Conservation (phyloP, 2,888 invertebrate species). For the Calameuta pallipes region DNA sequence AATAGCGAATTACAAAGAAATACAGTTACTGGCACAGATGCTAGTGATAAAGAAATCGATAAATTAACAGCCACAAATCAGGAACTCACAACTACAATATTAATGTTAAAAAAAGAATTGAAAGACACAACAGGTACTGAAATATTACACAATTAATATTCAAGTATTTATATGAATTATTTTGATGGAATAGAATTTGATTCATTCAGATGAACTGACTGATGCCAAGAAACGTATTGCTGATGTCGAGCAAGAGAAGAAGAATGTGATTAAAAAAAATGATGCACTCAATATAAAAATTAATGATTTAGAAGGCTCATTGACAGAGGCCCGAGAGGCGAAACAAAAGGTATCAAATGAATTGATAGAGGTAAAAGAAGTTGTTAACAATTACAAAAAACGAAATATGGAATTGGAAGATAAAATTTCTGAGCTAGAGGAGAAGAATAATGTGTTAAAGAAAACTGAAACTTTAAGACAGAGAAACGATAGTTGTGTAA, state of each 20-base stretch:
- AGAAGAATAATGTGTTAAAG: constrained; percentile 24
- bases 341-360: neutral
- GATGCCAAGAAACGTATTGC: neutral
- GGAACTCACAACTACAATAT: constrained; percentile 31
- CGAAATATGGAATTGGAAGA: constrained; percentile 35
- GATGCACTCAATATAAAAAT: constrained; percentile 3
- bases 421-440: constrained; percentile 28
- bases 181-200: neutral
- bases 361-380: constrained; percentile 10
- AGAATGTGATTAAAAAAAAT: constrained; percentile 2
- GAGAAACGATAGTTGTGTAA: neutral
- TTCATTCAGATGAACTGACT: constrained; percentile 2
- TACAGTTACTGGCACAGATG: neutral
- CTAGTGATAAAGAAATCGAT: constrained; percentile 7
- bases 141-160: constrained; percentile 2
- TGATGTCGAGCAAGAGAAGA: neutral
- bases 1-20: constrained; percentile 3
- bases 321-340: constrained; percentile 9
- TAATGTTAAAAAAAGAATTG: constrained; percentile 29
- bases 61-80: constrained; percentile 18
- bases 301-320: constrained; percentile 1
- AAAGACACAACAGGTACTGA: constrained; percentile 32
- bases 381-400: constrained; percentile 30
- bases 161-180: neutral
- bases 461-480: neutral